Evolutionary conservation across 2,888 invertebrate genomes (phyloP).

Genomic region (Archaeoteleia sp.): DNA sequence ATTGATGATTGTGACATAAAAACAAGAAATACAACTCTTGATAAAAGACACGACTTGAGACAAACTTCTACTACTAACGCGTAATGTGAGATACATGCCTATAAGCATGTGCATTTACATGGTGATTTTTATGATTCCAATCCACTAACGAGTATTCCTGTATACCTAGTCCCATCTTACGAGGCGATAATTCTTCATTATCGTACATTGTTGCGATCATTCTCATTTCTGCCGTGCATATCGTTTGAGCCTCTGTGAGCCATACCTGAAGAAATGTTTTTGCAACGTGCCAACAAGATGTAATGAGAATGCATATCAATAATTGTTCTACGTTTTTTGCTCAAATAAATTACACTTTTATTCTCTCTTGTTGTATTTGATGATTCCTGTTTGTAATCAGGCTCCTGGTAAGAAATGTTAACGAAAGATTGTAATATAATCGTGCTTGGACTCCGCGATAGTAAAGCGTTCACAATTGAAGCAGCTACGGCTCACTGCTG

Average conservation of each 20-base stretch:
- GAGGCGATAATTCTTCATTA: constrained; percentile 75
- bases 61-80: constrained; percentile 12
- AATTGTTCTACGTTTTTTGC: constrained; percentile 49
- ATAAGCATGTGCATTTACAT: constrained; percentile 45
- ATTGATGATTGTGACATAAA: constrained; percentile 39
- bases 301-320: constrained; percentile 50
- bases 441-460: constrained; percentile 11
- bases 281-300: constrained; percentile 30
- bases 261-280: constrained; percentile 39
- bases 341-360: constrained; percentile 47
- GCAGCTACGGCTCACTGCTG: constrained; percentile 15
- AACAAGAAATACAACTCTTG: constrained; percentile 25
- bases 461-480: constrained; percentile 29
- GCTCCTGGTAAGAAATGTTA: constrained; percentile 34
- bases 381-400: constrained; percentile 45
- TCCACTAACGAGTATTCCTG: constrained; percentile 69
- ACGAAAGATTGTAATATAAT: constrained; percentile 44
- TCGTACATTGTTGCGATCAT: constrained; percentile 72
- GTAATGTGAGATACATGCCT: constrained; percentile 34
- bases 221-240: constrained; percentile 46
- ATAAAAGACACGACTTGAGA: constrained; percentile 18
- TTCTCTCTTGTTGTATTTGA: constrained; percentile 40
- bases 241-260: constrained; percentile 38
- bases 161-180: constrained; percentile 51
- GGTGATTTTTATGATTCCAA: constrained; percentile 71